A percentile compares a stretch with the other conserved stretches of the same genome.
These are phyloP conservation scores for Globodera rostochiensis DNA, from an alignment of 1,140 invertebrate species.

Conservation along the genomic window DNA sequence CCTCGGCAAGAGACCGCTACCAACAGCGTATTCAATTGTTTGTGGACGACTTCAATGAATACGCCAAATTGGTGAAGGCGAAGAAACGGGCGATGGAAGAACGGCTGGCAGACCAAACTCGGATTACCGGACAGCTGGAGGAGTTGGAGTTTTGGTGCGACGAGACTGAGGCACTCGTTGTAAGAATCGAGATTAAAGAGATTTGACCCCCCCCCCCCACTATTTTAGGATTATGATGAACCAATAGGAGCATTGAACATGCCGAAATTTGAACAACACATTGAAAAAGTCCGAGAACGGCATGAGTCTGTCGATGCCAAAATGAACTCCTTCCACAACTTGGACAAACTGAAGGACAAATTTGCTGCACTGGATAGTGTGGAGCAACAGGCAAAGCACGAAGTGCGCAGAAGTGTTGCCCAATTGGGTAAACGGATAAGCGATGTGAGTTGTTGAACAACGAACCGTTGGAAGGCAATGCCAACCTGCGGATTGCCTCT, in stretches of 20 bases:
- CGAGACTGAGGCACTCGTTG: constrained; percentile 50
- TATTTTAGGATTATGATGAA: constrained; percentile 17
- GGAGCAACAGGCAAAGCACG: constrained; percentile 49
- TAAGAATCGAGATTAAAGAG: constrained; percentile 9
- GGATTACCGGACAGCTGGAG: constrained; percentile 49
- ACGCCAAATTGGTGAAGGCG: constrained; percentile 30
- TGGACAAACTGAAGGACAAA: constrained; percentile 54
- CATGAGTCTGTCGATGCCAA: constrained; percentile 40
- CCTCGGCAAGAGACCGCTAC: constrained; percentile 21
- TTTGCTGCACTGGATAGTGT: constrained; percentile 52
- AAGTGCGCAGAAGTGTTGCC: constrained; percentile 49
- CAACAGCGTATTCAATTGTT: constrained; percentile 32
- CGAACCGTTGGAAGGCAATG: too few species aligned
- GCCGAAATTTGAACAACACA: constrained; percentile 34
- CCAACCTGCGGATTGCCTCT: neutral
- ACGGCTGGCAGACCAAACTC: constrained; percentile 43
- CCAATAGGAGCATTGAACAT: constrained; percentile 35
- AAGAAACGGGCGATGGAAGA: constrained; percentile 40
- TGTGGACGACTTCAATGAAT: constrained; percentile 38
- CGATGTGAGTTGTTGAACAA: constrained; percentile 44
- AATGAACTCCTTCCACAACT: constrained; percentile 25
- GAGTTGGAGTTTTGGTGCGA: constrained; percentile 57
- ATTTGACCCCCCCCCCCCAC: neutral
- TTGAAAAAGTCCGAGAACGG: constrained; percentile 33
- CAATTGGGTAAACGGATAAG: constrained; percentile 55